Base-by-base conservation (phyloP, 2,113 vertebrate genomes). In the Junco hyemalis region DNA sequence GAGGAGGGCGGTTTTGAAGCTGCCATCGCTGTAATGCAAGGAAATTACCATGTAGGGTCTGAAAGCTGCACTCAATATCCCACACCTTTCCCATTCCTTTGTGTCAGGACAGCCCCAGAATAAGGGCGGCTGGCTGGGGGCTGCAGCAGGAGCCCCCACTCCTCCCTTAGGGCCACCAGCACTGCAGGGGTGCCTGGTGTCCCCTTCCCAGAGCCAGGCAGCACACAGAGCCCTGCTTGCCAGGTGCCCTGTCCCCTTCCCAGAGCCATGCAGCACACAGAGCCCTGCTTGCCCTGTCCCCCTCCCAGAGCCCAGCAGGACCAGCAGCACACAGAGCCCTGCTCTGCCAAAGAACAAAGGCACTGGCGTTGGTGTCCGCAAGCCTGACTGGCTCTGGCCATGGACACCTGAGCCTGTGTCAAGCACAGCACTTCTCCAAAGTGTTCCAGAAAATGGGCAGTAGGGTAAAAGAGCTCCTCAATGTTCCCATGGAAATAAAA, bases 21-120 rank as follows among this genome's bases (percentile, higher is more conserved):
- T 7, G 0, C 90, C 80, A 47, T 63, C 36, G 9, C 92, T 4
- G 16, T 94, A 90, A 96, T 54, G 92, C 44, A 14, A 54, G 29
- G 35, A 92, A 95, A 96, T 96, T 93, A 59, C 82, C 56, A 25
- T 1, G 81, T 29, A 83, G 74, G 71, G 45, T 5, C 79, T 90
- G 94, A 90, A 83, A 95, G 91, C 90, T 47, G 50, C 96, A 70
- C 73, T 94, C 88, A 88, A 70, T 50, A 72, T 20, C 76, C 60
- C 80, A 26, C 79, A 93, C 90, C 92, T 94, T 90, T 54, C 86
- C 1, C 0, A 66, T 38, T 50, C 63, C 82, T 94, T 86, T 92
- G 92, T 90, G 79, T 24, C 53, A 1, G 1, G 20, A 33, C 74
- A 28, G 56, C 3, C 42, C 50, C 4, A 11, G 61, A 53, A 59